These are phyloP conservation scores for Oligia strigilis DNA, from an alignment of 2,888 invertebrate species.

Conservation along the genomic window DNA sequence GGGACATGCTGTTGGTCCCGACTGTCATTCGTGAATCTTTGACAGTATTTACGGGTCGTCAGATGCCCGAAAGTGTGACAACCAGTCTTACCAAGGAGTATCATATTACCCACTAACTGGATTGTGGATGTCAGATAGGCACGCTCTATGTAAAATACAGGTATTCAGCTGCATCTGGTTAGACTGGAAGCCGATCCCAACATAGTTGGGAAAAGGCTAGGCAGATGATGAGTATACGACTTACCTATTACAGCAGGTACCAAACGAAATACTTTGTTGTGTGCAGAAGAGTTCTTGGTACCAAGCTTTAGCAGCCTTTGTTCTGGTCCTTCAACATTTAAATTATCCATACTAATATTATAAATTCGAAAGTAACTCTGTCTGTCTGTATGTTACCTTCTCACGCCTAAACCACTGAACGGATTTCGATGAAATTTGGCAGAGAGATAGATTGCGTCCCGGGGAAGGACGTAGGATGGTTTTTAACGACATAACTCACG, in stretches of 20 bases:
- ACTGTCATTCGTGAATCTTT: neutral
- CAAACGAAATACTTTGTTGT: neutral
- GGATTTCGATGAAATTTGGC: too few species aligned
- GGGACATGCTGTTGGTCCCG: too few species aligned
- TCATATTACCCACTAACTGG: neutral
- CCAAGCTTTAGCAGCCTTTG: neutral
- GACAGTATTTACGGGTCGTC: neutral
- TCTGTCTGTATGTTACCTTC: too few species aligned
- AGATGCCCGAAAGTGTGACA: neutral
- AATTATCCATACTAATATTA: neutral
- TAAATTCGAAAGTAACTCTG: too few species aligned
- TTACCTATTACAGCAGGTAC: neutral
- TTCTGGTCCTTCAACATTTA: neutral
- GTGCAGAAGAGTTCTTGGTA: neutral
- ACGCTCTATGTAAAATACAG: too few species aligned
- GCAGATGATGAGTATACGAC: neutral
- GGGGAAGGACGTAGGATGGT: too few species aligned
- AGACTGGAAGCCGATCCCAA: neutral
- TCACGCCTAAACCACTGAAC: too few species aligned
- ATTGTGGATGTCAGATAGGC: neutral
- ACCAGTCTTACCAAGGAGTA: neutral
- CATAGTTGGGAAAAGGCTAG: neutral
- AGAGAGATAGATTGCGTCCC: too few species aligned
- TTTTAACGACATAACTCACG: too few species aligned
- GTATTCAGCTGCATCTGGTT: neutral